Percentiles rank a stretch among this genome's conserved stretches.
Conservation (phyloP, 1,140 invertebrate species). For the Colletes gigas region DNA sequence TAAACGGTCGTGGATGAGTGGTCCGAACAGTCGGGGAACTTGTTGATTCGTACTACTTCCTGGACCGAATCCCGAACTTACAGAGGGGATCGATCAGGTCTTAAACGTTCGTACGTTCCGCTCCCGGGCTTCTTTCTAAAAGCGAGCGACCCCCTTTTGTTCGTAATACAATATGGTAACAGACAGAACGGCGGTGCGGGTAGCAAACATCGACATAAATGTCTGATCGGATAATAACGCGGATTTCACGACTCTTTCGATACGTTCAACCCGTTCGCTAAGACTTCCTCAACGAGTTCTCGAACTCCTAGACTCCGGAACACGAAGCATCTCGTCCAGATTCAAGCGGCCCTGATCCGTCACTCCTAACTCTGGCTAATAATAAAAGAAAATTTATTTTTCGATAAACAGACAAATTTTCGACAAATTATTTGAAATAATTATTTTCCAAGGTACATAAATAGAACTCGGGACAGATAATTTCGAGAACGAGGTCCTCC, state of each 20-base stretch:
- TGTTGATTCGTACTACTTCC: slow-evolving; percentile 51
- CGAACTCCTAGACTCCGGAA: neutral
- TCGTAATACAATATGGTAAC: neutral
- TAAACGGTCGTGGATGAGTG: slow-evolving; percentile 8
- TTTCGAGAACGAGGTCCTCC: no score
- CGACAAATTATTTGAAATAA: no score
- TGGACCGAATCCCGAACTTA: slow-evolving; percentile 12
- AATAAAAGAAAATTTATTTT: no score
- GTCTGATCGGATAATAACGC: slow-evolving; percentile 32
- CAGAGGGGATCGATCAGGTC: slow-evolving; percentile 37
- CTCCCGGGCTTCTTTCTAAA: neutral
- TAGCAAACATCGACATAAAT: slow-evolving; percentile 26
- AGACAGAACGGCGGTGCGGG: neutral
- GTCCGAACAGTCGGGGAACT: slow-evolving; percentile 40
- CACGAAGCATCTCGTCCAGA: neutral
- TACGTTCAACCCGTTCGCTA: neutral
- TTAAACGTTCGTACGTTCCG: neutral
- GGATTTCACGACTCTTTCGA: slow-evolving; percentile 27
- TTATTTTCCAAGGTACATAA: no score
- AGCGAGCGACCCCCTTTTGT: neutral
- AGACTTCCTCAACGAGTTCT: neutral
- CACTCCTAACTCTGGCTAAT: no score
- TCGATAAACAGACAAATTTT: no score
- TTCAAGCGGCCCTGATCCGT: neutral
- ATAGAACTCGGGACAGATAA: no score